A percentile compares a stretch with the other conserved stretches of the same genome.
Conservation (phyloP, 2,113 vertebrate species). For the Hirundichthys speculiger region DNA sequence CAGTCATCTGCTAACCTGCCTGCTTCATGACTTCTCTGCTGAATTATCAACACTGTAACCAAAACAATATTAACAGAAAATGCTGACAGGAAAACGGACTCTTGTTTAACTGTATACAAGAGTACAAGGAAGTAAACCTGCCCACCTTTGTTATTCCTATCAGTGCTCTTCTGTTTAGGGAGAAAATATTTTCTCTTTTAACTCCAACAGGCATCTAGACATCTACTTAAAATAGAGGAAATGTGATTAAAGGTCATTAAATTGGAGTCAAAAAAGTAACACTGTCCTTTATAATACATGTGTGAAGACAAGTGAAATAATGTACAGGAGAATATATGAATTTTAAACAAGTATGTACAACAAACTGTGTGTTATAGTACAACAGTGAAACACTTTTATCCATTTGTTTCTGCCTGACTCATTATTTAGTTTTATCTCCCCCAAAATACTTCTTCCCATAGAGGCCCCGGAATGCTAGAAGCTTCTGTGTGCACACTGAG, state of each 20-base stretch:
- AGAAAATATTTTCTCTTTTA: too few relatives aligned
- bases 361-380: slow-evolving; percentile 11
- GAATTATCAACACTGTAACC: slow-evolving; percentile 5
- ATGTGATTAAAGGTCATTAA: neutral
- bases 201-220: too few relatives aligned
- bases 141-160: neutral
- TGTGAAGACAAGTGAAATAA: slow-evolving; percentile 15
- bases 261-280: slow-evolving; percentile 10
- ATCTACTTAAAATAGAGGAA: too few relatives aligned
- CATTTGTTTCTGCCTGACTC: neutral
- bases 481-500: slow-evolving; percentile 2
- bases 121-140: slow-evolving; percentile 12
- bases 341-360: slow-evolving; percentile 56
- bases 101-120: neutral
- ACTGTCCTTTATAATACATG: slow-evolving; percentile 34
- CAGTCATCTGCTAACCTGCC: neutral
- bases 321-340: neutral
- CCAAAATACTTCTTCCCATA: neutral
- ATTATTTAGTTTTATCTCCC: too few relatives aligned
- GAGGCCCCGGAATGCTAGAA: too few relatives aligned
- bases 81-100: neutral
- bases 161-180: slow-evolving; percentile 1
- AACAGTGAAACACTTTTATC: slow-evolving; percentile 47
- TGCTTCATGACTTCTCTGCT: slow-evolving; percentile 2
- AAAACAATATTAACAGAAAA: neutral